Evolutionary conservation across 2,888 invertebrate genomes (phyloP).

Genomic region (Leptarthrus brevirostris): DNA sequence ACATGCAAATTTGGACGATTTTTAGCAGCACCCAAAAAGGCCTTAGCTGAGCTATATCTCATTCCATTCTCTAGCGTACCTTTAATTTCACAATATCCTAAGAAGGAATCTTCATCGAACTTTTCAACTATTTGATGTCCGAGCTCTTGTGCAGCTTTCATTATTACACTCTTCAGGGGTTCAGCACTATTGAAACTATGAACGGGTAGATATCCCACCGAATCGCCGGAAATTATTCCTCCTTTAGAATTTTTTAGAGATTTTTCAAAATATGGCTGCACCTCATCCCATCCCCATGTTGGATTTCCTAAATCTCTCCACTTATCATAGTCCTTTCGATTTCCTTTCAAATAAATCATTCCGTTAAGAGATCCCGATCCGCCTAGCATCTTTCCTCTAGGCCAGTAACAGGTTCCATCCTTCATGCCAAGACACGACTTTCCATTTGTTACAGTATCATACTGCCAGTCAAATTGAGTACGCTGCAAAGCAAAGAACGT

Average conservation of each 20-base stretch:
- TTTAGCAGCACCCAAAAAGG: constrained; percentile 70
- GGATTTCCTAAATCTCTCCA: constrained; percentile 77
- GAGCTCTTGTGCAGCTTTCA: constrained; percentile 72
- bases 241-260: constrained; percentile 67
- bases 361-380: constrained; percentile 85
- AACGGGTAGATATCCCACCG: constrained; percentile 65
- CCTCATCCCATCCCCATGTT: constrained; percentile 79
- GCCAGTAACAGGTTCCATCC: constrained; percentile 72
- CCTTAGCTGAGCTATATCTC: constrained; percentile 82
- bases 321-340: constrained; percentile 79
- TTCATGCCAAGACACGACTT: constrained; percentile 53
- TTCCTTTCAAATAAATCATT: constrained; percentile 85
- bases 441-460: constrained; percentile 66
- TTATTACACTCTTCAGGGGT: constrained; percentile 38
- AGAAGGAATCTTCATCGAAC: constrained; percentile 69
- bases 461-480: constrained; percentile 63
- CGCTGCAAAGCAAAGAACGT: constrained; percentile 49
- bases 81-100: constrained; percentile 78
- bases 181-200: constrained; percentile 68
- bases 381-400: constrained; percentile 78
- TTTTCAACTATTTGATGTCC: constrained; percentile 74
- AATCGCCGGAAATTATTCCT: neutral
- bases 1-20: constrained; percentile 54
- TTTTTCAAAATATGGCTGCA: constrained; percentile 83
- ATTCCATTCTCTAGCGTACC: constrained; percentile 79